Base-by-base conservation (phyloP, 2,113 vertebrate genomes). In the Choloepus hoffmanni region DNA sequence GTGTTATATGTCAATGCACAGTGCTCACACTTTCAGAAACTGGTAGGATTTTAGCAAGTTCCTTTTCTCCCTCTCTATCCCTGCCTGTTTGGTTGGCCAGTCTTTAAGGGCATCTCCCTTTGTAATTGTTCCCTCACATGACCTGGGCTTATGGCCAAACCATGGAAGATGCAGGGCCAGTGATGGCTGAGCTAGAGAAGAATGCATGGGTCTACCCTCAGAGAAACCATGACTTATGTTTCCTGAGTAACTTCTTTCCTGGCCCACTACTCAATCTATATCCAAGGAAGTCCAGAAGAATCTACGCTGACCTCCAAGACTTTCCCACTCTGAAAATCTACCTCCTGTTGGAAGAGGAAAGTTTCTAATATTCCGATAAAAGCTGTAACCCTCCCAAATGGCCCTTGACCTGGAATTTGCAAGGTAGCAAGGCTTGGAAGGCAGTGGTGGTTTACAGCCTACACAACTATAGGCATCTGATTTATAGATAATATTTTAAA, bases 401-500 rank as follows among this genome's bases (percentile, higher is more conserved):
- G 53, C 60, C 40, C 15, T 60, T 78, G 72, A 40, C 8, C 92
- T 40, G 48, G 72, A 77, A 90, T 79, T 84, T 78, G 58, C 19
- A 60, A 18, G 62, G 53, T 45, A 72, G 50, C 7, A 16, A 48
- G 9, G 14, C 62, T 63, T 65, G 62, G 68, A 40, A 87, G 82
- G 23, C 43, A 18, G 30, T 70, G 43, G 16, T 68, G 8, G 45
- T 72, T 43, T 63, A 73, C 5, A 65, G 62, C 28, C 16, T 36
- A 53, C 5, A 45, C 21, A 55, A 26, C 36, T 43, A 55, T 21
- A 43, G 23, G 14, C 15, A 68, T 83, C 53, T 76, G 36, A 77
- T 70, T 87, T 90, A 55, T 7, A 86, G 81, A 83, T 62, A 23
- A 36, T 76, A 43, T 86, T 90, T 93, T 3, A 86, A 89, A 82